Evolutionary conservation across 2,888 invertebrate genomes (phyloP).

Genomic region (Andrena fulva): DNA sequence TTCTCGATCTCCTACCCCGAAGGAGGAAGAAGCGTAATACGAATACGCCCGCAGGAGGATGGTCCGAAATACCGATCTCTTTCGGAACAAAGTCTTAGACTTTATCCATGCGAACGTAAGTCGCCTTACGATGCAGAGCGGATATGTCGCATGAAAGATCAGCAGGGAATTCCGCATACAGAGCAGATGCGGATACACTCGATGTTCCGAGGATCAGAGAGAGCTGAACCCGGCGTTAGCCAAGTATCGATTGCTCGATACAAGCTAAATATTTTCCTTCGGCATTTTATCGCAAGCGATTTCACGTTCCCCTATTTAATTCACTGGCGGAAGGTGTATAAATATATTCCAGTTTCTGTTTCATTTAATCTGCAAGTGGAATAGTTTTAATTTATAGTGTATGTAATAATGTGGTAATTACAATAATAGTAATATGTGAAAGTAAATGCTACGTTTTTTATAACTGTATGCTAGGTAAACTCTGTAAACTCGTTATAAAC

Average conservation of each 20-base stretch:
- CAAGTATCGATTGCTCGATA: constrained; percentile 45
- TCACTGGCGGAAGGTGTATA: not conserved
- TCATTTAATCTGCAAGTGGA: not conserved
- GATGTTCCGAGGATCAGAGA: constrained; percentile 43
- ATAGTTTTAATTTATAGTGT: too few relatives aligned
- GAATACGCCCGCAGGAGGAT: constrained; percentile 17
- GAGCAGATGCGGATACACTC: constrained; percentile 36
- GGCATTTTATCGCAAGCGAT: not conserved
- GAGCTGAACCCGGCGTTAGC: constrained; percentile 35
- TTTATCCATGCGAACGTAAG: constrained; percentile 59
- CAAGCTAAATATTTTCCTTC: constrained; percentile 25
- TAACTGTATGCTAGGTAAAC: too few relatives aligned
- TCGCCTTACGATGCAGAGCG: constrained; percentile 51
- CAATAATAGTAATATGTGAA: too few relatives aligned
- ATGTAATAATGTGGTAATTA: too few relatives aligned
- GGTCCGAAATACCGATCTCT: constrained; percentile 11
- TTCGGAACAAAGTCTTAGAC: constrained; percentile 36
- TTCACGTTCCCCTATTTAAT: not conserved
- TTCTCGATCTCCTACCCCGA: constrained; percentile 20
- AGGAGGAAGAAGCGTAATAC: constrained; percentile 4
- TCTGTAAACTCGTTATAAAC: too few relatives aligned
- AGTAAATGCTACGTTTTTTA: too few relatives aligned
- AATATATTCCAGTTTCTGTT: not conserved
- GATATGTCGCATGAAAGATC: constrained; percentile 64
- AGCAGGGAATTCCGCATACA: constrained; percentile 52